Percentiles rank a stretch among this genome's conserved stretches.
phyloP scores from a whole-genome alignment of 2,113 vertebrate species.

The Mormyrus lacerda region DNA sequence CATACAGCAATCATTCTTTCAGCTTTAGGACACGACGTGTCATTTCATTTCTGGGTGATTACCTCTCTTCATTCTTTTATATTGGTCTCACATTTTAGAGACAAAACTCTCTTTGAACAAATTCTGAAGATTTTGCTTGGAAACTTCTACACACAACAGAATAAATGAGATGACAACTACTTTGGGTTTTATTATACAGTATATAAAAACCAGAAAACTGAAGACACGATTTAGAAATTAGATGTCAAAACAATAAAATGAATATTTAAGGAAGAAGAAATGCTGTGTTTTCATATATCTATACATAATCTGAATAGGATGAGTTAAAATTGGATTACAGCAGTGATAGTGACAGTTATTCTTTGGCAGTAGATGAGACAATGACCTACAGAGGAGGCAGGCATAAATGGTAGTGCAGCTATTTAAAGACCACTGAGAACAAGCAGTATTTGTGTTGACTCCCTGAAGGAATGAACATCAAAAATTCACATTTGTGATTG shows the following conservation, averaged over 20 bases:
- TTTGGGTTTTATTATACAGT: background rate
- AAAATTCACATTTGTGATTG: constrained; percentile 52
- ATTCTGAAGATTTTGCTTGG: background rate
- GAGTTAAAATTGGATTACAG: constrained; percentile 33
- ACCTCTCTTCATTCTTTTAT: background rate
- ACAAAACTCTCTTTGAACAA: background rate
- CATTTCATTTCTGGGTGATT: background rate
- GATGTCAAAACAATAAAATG: constrained; percentile 11
- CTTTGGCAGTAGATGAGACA: constrained; percentile 37
- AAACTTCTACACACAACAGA: background rate
- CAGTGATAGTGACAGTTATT: constrained; percentile 41
- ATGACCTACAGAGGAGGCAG: constrained; percentile 42
- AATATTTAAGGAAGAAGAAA: constrained; percentile 13
- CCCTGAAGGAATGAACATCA: constrained; percentile 68
- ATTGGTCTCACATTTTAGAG: background rate
- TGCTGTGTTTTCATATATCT: background rate
- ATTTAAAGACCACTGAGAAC: constrained; percentile 58
- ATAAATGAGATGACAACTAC: background rate
- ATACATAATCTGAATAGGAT: constrained; percentile 23
- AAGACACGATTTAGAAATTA: background rate
- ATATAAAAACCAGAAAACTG: background rate
- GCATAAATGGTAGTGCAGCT: constrained; percentile 55
- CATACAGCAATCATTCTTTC: background rate
- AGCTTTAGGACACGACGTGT: background rate
- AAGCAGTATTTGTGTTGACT: constrained; percentile 66